Conservation (phyloP, 2,888 invertebrate genomes). For the Euspilapteryx auroguttella region DNA sequence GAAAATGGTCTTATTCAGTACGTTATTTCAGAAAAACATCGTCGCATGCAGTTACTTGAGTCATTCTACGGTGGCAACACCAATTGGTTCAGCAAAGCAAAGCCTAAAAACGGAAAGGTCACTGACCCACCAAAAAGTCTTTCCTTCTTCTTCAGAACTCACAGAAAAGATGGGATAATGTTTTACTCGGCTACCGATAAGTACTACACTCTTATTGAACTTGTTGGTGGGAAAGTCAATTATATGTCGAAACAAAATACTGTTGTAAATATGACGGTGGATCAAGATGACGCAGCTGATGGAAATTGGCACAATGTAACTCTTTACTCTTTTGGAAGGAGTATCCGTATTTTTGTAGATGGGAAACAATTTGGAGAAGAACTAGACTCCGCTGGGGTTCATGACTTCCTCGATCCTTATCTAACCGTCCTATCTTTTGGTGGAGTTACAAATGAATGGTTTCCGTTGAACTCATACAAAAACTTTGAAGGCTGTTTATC, state of each 20-base stretch:
- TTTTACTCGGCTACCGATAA: constrained; percentile 85
- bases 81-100: constrained; percentile 61
- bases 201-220: constrained; percentile 81
- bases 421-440: constrained; percentile 80
- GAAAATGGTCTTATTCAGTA: constrained; percentile 81
- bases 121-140: constrained; percentile 69
- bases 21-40: constrained; percentile 78
- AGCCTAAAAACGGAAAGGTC: constrained; percentile 24
- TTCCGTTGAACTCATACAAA: constrained; percentile 54
- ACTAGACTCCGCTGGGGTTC: constrained; percentile 82
- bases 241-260: constrained; percentile 81
- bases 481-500: constrained; percentile 89
- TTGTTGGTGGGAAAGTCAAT: constrained; percentile 73
- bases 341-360: constrained; percentile 73
- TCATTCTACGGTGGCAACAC: constrained; percentile 74
- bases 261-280: constrained; percentile 78
- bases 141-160: constrained; percentile 80
- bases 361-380: constrained; percentile 77
- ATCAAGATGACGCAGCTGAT: constrained; percentile 68
- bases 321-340: constrained; percentile 69
- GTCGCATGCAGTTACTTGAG: constrained; percentile 84
- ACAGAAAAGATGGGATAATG: constrained; percentile 76
- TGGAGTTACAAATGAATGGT: constrained; percentile 67
- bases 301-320: constrained; percentile 91
- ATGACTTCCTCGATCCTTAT: constrained; percentile 91